A percentile compares a stretch with the other conserved stretches of the same genome.
Evolutionary conservation across 2,888 invertebrate genomes (phyloP).

Genomic region (Synanthedon andrenaeformis): DNA sequence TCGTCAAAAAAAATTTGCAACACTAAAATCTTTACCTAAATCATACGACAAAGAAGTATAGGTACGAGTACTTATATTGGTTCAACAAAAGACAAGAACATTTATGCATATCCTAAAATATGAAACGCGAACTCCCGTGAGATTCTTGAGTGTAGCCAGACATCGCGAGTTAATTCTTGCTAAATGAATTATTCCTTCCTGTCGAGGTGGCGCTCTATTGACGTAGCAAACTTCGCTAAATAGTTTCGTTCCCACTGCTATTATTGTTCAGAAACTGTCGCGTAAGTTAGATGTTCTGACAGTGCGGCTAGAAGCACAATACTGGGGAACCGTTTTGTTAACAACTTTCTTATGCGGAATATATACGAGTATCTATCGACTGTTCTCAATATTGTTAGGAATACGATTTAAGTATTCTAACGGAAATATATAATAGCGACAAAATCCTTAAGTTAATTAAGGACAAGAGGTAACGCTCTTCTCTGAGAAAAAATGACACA

Average conservation of each 20-base stretch:
- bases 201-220: slow-evolving; percentile 61
- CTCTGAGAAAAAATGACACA: too few relatives aligned
- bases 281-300: slow-evolving; percentile 41
- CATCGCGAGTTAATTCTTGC: slow-evolving; percentile 44
- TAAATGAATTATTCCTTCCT: slow-evolving; percentile 63
- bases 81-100: too few relatives aligned
- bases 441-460: too few relatives aligned
- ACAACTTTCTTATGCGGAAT: background rate
- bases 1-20: too few relatives aligned
- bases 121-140: slow-evolving; percentile 20
- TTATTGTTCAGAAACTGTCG: slow-evolving; percentile 62
- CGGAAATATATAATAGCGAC: background rate
- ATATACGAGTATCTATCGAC: background rate
- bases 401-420: background rate
- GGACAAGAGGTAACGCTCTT: too few relatives aligned
- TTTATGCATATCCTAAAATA: slow-evolving; percentile 10
- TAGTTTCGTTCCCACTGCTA: slow-evolving; percentile 63
- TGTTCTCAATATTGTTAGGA: background rate
- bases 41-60: too few relatives aligned
- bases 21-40: too few relatives aligned
- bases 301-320: slow-evolving; percentile 35
- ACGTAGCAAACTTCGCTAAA: slow-evolving; percentile 62
- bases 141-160: slow-evolving; percentile 14
- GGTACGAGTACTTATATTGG: too few relatives aligned
- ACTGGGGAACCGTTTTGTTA: slow-evolving; percentile 7